Base-by-base conservation (phyloP, 2,888 invertebrate species). In the Drosophila kokeensis region DNA sequence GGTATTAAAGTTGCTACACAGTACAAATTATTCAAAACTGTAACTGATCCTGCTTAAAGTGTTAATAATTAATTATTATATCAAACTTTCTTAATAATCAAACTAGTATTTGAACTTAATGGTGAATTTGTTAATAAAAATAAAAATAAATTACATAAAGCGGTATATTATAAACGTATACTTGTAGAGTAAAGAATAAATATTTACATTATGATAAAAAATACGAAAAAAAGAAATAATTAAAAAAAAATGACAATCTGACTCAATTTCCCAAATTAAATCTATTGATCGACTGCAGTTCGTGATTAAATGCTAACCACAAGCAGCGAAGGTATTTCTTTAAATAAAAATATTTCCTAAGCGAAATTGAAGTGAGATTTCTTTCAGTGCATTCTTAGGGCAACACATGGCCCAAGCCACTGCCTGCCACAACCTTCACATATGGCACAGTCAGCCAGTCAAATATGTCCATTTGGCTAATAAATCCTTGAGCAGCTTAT, bases 401-500 rank as follows among this genome's bases (percentile, higher is more conserved):
- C 67, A 65, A 72, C 69, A 76, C 69, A 70, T 70, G 68, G 69
- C 53, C 54, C 15, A 63, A 50, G 34, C 45, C 49, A 45, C n/a
- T 54, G 45, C 24, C 34, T 50, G 62, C 49, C 62, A 58, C 74
- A 71, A 53, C 76, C 69, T 76, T 73, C 76, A 84, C 87, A 89
- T 89, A 79, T 87, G 87, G 70, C 61, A 87, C 91, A 91, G 92
- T 92, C 92, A 84, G 90, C 88, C 91, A 91, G 92, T 92, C 93
- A 92, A 92, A 92, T 92, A 91, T 92, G 89, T 91, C 90, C 91
- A 92, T 92, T 92, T 92, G 91, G 90, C 92, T 92, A 92, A 92
- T 92, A 92, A 92, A 92, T 92, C 93, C 92, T 92, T 91, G 90
- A 90, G 90, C 84, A 91, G 91, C 92, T 91, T 92, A 92, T 92